Conservation (phyloP, 2,797 vertebrate species). For the Catharus ustulatus region DNA sequence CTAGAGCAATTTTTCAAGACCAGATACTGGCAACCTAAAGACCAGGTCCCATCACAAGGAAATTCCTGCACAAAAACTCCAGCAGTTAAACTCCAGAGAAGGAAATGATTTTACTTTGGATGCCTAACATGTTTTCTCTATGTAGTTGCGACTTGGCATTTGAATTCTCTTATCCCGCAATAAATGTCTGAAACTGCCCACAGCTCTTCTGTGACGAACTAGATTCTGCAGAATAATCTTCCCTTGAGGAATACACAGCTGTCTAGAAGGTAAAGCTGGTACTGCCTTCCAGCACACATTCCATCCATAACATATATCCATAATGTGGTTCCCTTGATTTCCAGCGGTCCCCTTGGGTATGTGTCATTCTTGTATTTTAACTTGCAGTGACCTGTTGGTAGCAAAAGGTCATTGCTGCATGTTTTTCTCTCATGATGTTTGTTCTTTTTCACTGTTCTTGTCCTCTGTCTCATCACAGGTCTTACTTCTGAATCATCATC, state of each 20-base stretch:
- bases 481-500: conserved; percentile 19
- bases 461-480: not conserved
- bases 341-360: not conserved
- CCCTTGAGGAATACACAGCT: not conserved
- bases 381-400: not conserved
- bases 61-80: not conserved
- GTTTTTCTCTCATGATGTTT: not conserved
- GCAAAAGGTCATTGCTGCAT: not conserved
- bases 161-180: not conserved
- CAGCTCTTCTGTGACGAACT: not conserved
- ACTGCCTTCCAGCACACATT: not conserved
- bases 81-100: not conserved
- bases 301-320: not conserved
- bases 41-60: not conserved
- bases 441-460: not conserved
- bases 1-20: not conserved
- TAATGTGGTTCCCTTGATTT: not conserved
- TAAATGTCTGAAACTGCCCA: not conserved
- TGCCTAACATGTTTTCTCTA: not conserved
- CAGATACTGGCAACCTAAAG: not conserved
- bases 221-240: not conserved
- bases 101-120: not conserved
- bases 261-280: not conserved
- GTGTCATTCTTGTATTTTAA: not conserved
- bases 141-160: not conserved